Conservation (phyloP, 1,140 invertebrate species). For the Penaeus japonicus region DNA sequence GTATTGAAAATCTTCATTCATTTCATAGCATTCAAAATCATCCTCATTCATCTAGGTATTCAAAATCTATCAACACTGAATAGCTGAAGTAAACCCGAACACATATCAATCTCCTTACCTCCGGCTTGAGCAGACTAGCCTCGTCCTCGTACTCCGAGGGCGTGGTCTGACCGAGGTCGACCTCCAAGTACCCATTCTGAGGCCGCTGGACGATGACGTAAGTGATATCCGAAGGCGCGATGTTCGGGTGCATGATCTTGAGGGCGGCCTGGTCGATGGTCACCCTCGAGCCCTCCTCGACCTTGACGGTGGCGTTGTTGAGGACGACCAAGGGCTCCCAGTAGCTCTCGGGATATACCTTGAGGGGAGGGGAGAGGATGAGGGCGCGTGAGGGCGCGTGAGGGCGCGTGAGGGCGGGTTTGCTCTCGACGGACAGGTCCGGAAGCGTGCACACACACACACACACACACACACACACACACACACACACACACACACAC, state of each 20-base stretch:
- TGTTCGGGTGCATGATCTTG: slow-evolving; percentile 84
- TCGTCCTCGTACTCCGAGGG: slow-evolving; percentile 35
- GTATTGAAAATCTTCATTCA: too few species aligned
- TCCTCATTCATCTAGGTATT: too few species aligned
- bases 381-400: too few species aligned
- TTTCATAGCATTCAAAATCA: too few species aligned
- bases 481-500: too few species aligned
- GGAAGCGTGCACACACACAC: too few species aligned
- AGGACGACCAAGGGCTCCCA: slow-evolving; percentile 82
- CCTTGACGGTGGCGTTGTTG: slow-evolving; percentile 72
- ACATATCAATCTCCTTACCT: too few species aligned
- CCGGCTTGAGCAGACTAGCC: slow-evolving; percentile 25
- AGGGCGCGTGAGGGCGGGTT: too few species aligned
- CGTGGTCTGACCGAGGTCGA: slow-evolving; percentile 61
- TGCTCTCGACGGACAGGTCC: too few species aligned
- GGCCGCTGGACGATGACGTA: slow-evolving; percentile 81
- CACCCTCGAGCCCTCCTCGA: slow-evolving; percentile 86
- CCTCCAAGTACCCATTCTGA: slow-evolving; percentile 80
- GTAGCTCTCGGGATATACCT: slow-evolving; percentile 80
- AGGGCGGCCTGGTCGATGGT: slow-evolving; percentile 76
- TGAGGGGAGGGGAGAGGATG: not conserved
- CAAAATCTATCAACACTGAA: too few species aligned
- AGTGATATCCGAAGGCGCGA: slow-evolving; percentile 82
- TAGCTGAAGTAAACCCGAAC: too few species aligned
- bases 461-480: too few species aligned